phyloP scores from a whole-genome alignment of 2,113 vertebrate species.

The Anser cygnoides region DNA sequence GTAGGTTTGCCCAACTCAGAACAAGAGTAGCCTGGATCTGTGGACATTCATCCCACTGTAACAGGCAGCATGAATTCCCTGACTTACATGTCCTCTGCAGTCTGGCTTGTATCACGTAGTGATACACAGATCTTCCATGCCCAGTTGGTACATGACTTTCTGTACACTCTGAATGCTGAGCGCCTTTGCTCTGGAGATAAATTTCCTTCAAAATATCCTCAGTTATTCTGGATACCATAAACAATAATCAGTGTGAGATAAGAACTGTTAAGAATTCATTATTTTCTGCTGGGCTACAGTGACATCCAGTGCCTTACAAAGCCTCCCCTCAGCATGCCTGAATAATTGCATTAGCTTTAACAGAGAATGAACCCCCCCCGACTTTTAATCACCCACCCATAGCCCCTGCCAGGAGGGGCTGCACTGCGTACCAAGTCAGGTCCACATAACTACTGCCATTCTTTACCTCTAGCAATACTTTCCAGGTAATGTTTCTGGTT shows the following conservation, averaged over 20 bases:
- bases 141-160: not conserved
- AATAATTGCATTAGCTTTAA: constrained; percentile 53
- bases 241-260: constrained; percentile 51
- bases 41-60: not conserved
- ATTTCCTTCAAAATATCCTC: constrained; percentile 45
- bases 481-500: not conserved
- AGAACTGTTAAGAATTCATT: constrained; percentile 52
- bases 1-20: not conserved
- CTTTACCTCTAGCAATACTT: constrained; percentile 27
- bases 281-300: constrained; percentile 58
- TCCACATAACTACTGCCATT: not conserved
- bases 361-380: not conserved
- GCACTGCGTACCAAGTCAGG: not conserved
- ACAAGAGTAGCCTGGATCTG: not conserved
- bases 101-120: not conserved
- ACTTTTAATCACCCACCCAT: constrained; percentile 17
- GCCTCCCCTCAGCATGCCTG: constrained; percentile 45
- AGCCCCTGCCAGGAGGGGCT: constrained; percentile 9
- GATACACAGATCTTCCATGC: not conserved
- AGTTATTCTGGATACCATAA: constrained; percentile 54
- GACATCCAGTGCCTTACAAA: constrained; percentile 60
- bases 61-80: not conserved
- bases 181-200: constrained; percentile 13
- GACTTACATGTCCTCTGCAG: constrained; percentile 17
- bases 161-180: not conserved